These are phyloP conservation scores for Cryptocephalus primarius DNA, from an alignment of 2,888 invertebrate species.

Conservation along the genomic window DNA sequence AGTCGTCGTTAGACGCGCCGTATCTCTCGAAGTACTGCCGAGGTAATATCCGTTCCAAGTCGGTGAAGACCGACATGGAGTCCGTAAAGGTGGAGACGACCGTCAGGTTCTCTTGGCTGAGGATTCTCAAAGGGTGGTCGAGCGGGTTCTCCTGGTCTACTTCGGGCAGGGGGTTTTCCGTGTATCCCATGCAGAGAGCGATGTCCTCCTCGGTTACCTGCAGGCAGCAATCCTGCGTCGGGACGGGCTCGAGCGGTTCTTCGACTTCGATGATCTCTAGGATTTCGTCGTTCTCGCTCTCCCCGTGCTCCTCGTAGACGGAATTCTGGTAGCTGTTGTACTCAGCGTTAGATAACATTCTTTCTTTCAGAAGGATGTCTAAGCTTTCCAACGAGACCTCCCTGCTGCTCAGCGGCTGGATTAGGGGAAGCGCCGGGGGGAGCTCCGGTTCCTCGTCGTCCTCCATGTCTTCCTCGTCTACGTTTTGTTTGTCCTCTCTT, in stretches of 20 bases:
- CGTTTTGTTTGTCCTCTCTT: constrained; percentile 11
- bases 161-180: constrained; percentile 59
- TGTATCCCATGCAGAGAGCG: constrained; percentile 67
- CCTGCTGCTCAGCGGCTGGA: constrained; percentile 67
- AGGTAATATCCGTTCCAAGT: constrained; percentile 54
- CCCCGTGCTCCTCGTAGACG: constrained; percentile 39
- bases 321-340: constrained; percentile 34
- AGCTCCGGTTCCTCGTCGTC: constrained; percentile 71
- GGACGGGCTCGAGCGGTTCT: constrained; percentile 71
- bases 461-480: constrained; percentile 44
- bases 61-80: constrained; percentile 53
- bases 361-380: constrained; percentile 64
- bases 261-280: constrained; percentile 69
- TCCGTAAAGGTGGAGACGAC: constrained; percentile 84
- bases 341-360: constrained; percentile 42
- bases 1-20: constrained; percentile 46
- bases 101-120: constrained; percentile 85
- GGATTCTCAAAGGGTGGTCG: constrained; percentile 77
- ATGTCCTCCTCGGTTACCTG: constrained; percentile 93
- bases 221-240: constrained; percentile 75
- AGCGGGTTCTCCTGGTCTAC: constrained; percentile 59
- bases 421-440: constrained; percentile 69
- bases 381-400: constrained; percentile 77
- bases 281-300: constrained; percentile 59
- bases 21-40: constrained; percentile 47